Evolutionary conservation across 2,113 vertebrate species (phyloP).

Genomic region (Campylomormyrus numenius): DNA sequence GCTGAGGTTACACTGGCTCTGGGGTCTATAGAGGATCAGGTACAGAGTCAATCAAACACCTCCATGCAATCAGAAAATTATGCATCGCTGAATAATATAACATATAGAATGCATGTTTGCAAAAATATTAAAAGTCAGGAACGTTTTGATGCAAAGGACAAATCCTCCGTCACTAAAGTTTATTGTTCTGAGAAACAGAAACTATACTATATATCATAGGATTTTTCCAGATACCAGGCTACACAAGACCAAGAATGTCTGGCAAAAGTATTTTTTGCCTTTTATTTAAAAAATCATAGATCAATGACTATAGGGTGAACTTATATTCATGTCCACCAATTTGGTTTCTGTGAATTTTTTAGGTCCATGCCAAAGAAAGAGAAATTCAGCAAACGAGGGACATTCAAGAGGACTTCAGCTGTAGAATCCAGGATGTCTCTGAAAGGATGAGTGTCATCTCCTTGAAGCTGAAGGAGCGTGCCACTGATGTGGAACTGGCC

Average conservation of each 20-base stretch:
- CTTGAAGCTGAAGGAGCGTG: slow-evolving; percentile 74
- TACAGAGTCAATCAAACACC: slow-evolving; percentile 33
- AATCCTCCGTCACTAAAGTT: not conserved
- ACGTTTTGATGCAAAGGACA: not conserved
- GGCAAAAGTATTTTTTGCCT: not conserved
- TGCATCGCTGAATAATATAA: not conserved
- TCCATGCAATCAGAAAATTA: not conserved
- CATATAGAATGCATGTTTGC: not conserved
- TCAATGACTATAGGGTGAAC: not conserved
- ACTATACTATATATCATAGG: not conserved
- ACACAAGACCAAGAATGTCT: not conserved
- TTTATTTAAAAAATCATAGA: not conserved
- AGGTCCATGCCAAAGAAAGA: slow-evolving; percentile 82
- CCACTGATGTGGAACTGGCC: slow-evolving; percentile 70
- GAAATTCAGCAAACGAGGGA: slow-evolving; percentile 75
- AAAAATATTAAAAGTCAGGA: not conserved
- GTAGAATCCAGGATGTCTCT: slow-evolving; percentile 69
- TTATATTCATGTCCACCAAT: not conserved
- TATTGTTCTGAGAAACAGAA: not conserved
- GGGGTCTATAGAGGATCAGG: slow-evolving; percentile 81
- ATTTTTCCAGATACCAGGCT: not conserved
- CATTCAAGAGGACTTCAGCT: slow-evolving; percentile 71
- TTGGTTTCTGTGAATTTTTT: slow-evolving; percentile 15
- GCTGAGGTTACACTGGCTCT: slow-evolving; percentile 77
- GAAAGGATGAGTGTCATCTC: slow-evolving; percentile 72